Percentiles rank a stretch among this genome's conserved stretches.
Evolutionary conservation across 2,113 vertebrate species (phyloP).

Genomic region (Motacilla alba): DNA sequence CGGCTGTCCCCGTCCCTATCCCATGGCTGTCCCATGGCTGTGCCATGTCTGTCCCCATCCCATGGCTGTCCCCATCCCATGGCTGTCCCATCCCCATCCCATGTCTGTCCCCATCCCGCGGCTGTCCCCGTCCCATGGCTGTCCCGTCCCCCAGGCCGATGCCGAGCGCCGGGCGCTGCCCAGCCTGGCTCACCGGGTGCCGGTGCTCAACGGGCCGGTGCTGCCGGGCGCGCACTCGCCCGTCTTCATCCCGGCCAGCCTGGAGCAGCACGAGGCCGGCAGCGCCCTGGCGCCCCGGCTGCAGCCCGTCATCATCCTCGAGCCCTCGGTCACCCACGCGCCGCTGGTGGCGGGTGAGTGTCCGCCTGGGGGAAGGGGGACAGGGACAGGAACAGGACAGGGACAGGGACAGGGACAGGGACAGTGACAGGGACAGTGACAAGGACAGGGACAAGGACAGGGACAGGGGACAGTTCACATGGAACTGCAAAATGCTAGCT

Average conservation of each 20-base stretch:
- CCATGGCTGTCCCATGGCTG: no score
- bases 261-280: constrained; percentile 80
- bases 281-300: constrained; percentile 74
- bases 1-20: no score
- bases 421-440: no score
- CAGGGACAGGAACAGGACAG: neutral
- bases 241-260: constrained; percentile 78
- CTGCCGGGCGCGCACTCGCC: constrained; percentile 67
- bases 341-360: constrained; percentile 81
- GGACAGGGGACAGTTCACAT: no score
- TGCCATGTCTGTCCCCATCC: no score
- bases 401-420: no score
- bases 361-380: no score
- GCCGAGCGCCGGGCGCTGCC: constrained; percentile 71
- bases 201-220: constrained; percentile 65
- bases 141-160: constrained; percentile 70
- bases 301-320: constrained; percentile 88
- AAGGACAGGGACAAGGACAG: no score
- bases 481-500: no score
- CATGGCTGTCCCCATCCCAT: no score
- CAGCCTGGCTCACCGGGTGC: constrained; percentile 71
- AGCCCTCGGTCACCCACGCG: constrained; percentile 81
- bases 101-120: no score
- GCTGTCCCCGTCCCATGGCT: neutral
- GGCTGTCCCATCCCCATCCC: no score